Evolutionary conservation across 1,140 invertebrate species (phyloP), one percentile per base, ranked within the genome.

Genomic region (Ceratina japonica): DNA sequence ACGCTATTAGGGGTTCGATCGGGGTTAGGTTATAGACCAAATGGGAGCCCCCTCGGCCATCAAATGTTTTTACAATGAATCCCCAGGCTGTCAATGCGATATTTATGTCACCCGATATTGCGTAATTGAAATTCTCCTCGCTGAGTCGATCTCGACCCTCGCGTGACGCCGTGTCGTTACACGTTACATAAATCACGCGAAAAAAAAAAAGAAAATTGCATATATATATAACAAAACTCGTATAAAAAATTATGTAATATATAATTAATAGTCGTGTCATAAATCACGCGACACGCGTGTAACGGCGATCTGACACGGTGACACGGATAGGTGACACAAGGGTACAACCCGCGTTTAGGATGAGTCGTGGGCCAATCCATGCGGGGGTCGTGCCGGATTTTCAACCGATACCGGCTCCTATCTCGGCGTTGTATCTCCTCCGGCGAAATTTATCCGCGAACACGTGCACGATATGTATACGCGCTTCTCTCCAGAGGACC

Each of bases 101-200:
- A 91, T 92, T 92, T 92, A 91, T 91, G 91, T 89, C 87, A 78
- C 75, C 82, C 84, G 88, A 91, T 91, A 91, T 91, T 91, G 89
- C 88, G 86, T 91, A 91, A 92, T 92, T 92, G 91, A 88, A 91
- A 89, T 91, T 91, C 91, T 86, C 85, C 85, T 84, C 59, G 84
- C 81, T 89, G 88, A 90, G 71, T 89, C 89, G 86, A 61, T 58
- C 5, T 31, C 37, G 37, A 31, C 27, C 27, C 27, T 31, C 27
- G 27, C 27, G 27, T 31, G 27, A 31, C 27, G 27, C 27, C 4
- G 27, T 31, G 4, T 44, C 37, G 37, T 44, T 31, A 31, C 27
- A 4, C 56, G 20, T 27, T 54, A 44, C 37, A 10, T 44, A 44
- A 44, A 44, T 44, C 37, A 31, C 4, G 27, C 4, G 4, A 2